These are phyloP conservation scores for Genyomyrus donnyi DNA, from an alignment of 2,113 vertebrate species.

Conservation along the genomic window DNA sequence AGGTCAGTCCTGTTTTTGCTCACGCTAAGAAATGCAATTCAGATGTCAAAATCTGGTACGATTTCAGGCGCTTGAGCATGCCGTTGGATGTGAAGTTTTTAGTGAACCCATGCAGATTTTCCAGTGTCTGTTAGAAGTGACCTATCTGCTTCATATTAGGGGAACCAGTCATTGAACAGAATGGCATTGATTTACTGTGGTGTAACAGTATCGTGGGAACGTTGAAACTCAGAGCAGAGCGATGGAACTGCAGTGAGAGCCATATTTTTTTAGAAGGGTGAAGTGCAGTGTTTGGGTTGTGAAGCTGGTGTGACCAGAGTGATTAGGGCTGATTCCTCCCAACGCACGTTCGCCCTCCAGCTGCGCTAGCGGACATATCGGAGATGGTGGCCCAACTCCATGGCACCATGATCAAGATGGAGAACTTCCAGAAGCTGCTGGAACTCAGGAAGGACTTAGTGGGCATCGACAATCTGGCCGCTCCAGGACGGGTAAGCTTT, in stretches of 20 bases:
- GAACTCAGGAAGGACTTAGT: constrained; percentile 93
- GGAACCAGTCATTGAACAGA: not conserved
- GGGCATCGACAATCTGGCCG: constrained; percentile 81
- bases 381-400: constrained; percentile 88
- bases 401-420: constrained; percentile 84
- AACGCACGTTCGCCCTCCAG: constrained; percentile 47
- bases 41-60: not conserved
- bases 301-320: not conserved
- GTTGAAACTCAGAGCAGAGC: not conserved
- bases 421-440: constrained; percentile 94
- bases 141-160: not conserved
- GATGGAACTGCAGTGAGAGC: not conserved
- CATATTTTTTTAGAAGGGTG: not conserved
- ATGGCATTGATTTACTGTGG: not conserved
- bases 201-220: not conserved
- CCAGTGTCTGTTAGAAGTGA: not conserved
- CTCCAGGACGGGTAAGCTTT: constrained; percentile 74
- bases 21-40: not conserved
- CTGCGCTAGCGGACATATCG: constrained; percentile 86
- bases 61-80: not conserved
- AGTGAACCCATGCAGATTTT: not conserved
- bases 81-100: not conserved
- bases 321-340: not conserved
- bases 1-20: not conserved
- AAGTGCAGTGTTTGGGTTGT: not conserved